Percentiles rank a stretch among this genome's conserved stretches.
Conservation (phyloP, 2,113 vertebrate genomes). For the Crotalus tigris region DNA sequence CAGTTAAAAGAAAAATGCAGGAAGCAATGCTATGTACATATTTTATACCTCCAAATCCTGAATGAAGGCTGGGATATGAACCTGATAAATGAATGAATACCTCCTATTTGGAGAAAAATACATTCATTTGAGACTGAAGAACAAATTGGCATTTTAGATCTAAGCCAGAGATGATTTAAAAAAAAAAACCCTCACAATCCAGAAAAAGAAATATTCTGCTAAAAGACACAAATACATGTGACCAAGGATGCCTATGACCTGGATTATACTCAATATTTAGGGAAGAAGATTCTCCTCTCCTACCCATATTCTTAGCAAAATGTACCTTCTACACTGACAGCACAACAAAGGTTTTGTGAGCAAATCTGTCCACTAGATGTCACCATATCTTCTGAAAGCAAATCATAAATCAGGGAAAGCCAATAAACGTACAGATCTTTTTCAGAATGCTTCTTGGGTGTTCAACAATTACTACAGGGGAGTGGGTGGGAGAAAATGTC, state of each 20-base stretch:
- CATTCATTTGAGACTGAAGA: neutral
- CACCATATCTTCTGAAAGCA: neutral
- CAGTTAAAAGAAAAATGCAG: neutral
- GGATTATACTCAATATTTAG: neutral
- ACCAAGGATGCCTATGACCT: neutral
- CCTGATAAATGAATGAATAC: neutral
- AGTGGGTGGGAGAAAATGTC: neutral
- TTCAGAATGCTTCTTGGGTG: neutral
- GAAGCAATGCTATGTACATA: neutral
- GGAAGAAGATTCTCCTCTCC: neutral
- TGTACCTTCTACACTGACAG: neutral
- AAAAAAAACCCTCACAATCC: neutral
- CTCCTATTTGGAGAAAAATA: neutral
- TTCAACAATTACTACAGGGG: neutral
- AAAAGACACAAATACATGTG: neutral
- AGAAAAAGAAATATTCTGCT: too few relatives aligned
- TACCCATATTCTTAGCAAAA: neutral
- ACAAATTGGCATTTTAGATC: neutral
- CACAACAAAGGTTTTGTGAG: neutral
- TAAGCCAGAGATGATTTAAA: neutral
- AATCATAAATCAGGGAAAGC: neutral
- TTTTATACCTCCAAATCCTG: neutral
- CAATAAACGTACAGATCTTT: neutral
- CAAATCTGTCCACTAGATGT: conserved; percentile 1
- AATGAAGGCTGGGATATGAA: neutral